Conservation (phyloP, 2,113 vertebrate species). For the Larimichthys crocea region DNA sequence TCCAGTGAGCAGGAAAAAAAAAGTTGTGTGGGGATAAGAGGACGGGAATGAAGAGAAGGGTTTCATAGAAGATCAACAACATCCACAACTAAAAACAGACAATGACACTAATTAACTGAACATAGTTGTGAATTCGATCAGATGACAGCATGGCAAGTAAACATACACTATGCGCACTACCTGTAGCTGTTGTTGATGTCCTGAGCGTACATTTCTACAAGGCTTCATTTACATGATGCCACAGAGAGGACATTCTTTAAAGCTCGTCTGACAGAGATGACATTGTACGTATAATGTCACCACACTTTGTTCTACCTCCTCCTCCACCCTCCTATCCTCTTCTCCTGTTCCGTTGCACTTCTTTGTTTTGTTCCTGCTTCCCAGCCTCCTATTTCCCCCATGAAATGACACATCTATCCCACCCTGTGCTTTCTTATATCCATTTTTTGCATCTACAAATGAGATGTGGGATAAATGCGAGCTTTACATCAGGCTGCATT, state of each 20-base stretch:
- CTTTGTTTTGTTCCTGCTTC: conserved; percentile 18
- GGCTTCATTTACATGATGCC: conserved; percentile 14
- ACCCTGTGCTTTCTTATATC: background rate
- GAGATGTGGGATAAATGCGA: conserved; percentile 37
- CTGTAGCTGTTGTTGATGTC: background rate
- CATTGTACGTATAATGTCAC: conserved; percentile 34
- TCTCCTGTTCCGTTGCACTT: conserved; percentile 4
- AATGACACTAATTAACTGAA: background rate
- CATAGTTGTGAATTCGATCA: background rate
- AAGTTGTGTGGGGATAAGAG: background rate
- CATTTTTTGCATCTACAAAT: conserved; percentile 31
- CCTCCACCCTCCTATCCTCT: conserved; percentile 8
- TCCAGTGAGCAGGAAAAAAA: background rate
- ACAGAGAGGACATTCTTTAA: conserved; percentile 38
- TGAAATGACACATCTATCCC: conserved; percentile 5
- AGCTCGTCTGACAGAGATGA: conserved; percentile 17
- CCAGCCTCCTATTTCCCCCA: conserved; percentile 4
- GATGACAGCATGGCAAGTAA: background rate
- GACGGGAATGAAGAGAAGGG: background rate
- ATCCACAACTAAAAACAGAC: background rate
- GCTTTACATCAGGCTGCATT: conserved; percentile 44
- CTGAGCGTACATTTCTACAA: background rate
- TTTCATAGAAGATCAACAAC: background rate
- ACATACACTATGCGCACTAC: background rate
- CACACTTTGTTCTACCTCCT: conserved; percentile 15